A percentile compares a stretch with the other conserved stretches of the same genome.
phyloP scores from a whole-genome alignment of 2,888 invertebrate species.

The Tuberolachnus salignus region DNA sequence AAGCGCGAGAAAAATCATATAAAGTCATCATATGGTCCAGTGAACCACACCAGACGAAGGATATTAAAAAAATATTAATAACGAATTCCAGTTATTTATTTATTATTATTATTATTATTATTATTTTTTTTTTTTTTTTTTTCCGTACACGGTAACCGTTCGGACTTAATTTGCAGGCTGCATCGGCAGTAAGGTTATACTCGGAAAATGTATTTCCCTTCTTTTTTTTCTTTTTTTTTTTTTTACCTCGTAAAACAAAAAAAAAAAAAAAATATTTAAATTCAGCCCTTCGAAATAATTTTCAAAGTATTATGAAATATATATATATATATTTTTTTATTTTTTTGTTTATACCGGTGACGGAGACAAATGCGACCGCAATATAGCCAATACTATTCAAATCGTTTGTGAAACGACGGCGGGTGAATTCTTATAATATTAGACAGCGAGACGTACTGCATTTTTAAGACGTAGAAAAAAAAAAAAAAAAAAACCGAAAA shows the following conservation, averaged over 20 bases:
- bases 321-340: neutral
- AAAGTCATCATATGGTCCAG: slow-evolving; percentile 48
- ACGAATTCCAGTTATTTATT: slow-evolving; percentile 45
- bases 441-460: slow-evolving; percentile 2
- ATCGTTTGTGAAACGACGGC: neutral
- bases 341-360: slow-evolving; percentile 11
- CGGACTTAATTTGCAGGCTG: slow-evolving; percentile 41
- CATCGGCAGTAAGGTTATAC: neutral
- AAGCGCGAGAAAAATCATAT: slow-evolving; percentile 45
- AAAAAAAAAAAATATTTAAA: slow-evolving; percentile 34
- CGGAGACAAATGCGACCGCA: slow-evolving; percentile 54
- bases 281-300: slow-evolving; percentile 40
- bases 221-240: neutral
- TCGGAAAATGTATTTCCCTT: slow-evolving; percentile 28
- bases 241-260: slow-evolving; percentile 25
- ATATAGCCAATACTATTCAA: slow-evolving; percentile 48
- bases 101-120: slow-evolving; percentile 32
- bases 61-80: slow-evolving; percentile 55
- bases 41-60: slow-evolving; percentile 54
- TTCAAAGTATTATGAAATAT: slow-evolving; percentile 14
- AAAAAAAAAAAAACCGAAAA: too few species aligned
- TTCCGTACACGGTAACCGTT: neutral
- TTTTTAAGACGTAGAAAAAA: slow-evolving; percentile 39
- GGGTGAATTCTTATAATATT: slow-evolving; percentile 31
- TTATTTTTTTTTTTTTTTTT: slow-evolving; percentile 11